Conservation (phyloP, 2,797 vertebrate genomes). For the Nasua narica region DNA sequence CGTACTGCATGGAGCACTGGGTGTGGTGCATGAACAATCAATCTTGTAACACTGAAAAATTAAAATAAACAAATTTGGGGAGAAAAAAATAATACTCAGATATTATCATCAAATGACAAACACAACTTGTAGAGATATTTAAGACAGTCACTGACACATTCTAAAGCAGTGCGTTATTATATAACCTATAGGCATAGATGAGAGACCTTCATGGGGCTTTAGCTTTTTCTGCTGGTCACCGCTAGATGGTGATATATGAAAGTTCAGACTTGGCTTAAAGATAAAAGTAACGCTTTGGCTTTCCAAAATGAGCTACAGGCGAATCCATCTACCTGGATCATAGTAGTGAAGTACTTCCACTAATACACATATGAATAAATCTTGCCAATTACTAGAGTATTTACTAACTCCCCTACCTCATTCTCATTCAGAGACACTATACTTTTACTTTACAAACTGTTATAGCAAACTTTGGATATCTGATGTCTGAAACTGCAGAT, state of each 20-base stretch:
- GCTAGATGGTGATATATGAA: neutral
- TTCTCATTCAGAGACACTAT: neutral
- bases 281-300: neutral
- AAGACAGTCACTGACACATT: neutral
- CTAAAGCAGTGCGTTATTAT: neutral
- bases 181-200: neutral
- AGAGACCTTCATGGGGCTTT: neutral
- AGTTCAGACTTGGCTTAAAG: neutral
- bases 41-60: too few species aligned
- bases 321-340: neutral
- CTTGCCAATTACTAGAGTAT: neutral
- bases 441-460: neutral
- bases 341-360: neutral
- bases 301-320: neutral
- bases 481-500: neutral
- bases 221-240: neutral
- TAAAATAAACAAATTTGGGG: too few species aligned
- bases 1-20: too few species aligned
- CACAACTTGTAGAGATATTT: neutral
- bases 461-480: neutral
- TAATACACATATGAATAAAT: neutral
- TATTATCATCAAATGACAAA: conserved; percentile 19
- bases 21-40: too few species aligned
- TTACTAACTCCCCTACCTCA: neutral
- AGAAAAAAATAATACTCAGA: neutral